Evolutionary conservation across 2,113 vertebrate species (phyloP).

Genomic region (Petromus typicus): DNA sequence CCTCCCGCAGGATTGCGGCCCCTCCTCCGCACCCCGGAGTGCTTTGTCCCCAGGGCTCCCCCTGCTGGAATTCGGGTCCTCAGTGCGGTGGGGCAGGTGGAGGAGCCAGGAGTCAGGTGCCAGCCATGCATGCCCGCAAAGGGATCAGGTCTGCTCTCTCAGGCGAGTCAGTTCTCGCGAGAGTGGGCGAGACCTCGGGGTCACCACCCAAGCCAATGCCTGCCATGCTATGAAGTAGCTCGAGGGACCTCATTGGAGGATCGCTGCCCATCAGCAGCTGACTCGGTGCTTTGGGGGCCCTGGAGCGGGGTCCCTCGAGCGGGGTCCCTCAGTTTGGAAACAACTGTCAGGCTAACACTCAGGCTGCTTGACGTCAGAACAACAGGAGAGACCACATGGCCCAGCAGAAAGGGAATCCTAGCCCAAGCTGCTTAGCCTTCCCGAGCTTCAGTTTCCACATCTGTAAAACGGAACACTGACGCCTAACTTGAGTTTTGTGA

Average conservation of each 20-base stretch:
- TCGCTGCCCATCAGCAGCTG: background rate
- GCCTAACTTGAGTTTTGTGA: background rate
- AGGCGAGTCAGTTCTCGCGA: background rate
- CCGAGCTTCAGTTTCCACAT: background rate
- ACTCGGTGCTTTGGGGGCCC: background rate
- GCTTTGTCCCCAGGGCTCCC: background rate
- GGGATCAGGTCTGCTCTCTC: background rate
- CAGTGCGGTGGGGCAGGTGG: background rate
- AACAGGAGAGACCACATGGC: background rate
- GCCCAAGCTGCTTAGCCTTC: background rate
- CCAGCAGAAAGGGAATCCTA: background rate
- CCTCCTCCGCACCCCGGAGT: too few relatives aligned
- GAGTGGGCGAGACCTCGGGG: background rate
- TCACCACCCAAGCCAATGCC: background rate
- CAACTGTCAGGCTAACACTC: background rate
- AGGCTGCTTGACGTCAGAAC: background rate
- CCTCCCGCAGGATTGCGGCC: background rate
- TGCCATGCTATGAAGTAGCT: background rate
- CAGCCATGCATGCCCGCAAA: background rate
- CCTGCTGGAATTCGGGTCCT: background rate
- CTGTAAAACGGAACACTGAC: background rate
- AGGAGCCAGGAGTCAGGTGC: background rate
- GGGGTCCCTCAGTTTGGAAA: too few relatives aligned
- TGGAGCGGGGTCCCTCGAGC: background rate
- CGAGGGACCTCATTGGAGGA: background rate